Evolutionary conservation across 2,113 vertebrate species (phyloP), one percentile per base, ranked within the genome.

Genomic region (Mastomys natalensis): DNA sequence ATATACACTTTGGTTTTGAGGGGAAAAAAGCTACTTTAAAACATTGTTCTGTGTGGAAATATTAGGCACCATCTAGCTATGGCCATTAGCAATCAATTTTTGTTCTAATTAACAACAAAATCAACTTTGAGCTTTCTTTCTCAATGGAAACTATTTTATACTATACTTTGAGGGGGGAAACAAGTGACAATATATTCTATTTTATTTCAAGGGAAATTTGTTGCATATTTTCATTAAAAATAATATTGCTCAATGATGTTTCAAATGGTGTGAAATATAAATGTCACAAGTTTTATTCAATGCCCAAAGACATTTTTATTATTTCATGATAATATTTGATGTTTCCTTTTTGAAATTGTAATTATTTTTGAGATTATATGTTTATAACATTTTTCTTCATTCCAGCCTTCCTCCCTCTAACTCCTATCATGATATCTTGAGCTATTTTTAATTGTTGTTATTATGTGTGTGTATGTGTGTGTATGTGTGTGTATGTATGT

Each of bases 51-150:
- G 11, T 89, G 95, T 68, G 45, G 31, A 85, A 96, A 89, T 21
- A 17, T 26, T 91, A 26, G 34, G 16, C 8, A 26, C 62, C 16
- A 72, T 24, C 43, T 74, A 48, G 22, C 62, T 92, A 21, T 64
- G 86, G 66, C 48, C 34, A 58, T n/a, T 89, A 64, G 37, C 64
- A 93, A 24, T 73, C 21, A 95, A 91, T 94, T 70, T 95, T 91
- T 51, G 87, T 87, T 87, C 96, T 87, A 90, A 92, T 86, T 89
- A 92, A 88, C 24, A 95, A 91, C 66, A 43, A 95, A 94, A 78
- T 12, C 66, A 55, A 73, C 43, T 62, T 62, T 34, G 24, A 26
- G 6, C 45, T 45, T 76, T 55, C 89, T 80, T 82, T 72, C 26
- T 22, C 40, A 60, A 22, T 86, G 88, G 48, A 94, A 92, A 77